Percentiles rank a stretch among this genome's conserved stretches.
Conservation (phyloP, 2,113 vertebrate genomes). For the Tinamus guttatus region DNA sequence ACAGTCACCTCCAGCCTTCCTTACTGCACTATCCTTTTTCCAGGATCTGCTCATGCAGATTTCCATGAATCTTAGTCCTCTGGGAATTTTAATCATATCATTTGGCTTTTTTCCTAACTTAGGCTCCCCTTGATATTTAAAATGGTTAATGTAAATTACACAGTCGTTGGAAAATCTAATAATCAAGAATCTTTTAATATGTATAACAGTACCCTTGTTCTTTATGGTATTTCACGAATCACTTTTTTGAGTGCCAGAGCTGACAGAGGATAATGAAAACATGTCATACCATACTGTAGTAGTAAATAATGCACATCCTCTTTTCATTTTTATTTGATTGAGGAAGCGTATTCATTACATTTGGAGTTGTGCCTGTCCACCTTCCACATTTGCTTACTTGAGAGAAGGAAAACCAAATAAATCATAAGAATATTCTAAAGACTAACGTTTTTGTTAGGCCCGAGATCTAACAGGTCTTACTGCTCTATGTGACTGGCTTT, state of each 20-base stretch:
- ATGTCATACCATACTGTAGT: background rate
- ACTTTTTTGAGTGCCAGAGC: background rate
- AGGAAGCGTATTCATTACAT: slow-evolving; percentile 48
- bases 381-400: background rate
- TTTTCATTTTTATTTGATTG: slow-evolving; percentile 63
- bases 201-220: background rate
- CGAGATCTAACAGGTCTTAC: background rate
- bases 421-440: background rate
- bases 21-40: background rate
- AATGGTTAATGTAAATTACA: background rate
- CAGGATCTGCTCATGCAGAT: background rate
- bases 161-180: background rate
- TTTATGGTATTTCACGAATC: background rate
- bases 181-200: background rate
- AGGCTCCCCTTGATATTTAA: background rate
- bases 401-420: background rate
- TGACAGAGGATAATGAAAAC: slow-evolving; percentile 4
- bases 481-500: background rate
- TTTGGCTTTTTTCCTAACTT: background rate
- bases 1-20: background rate
- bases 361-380: background rate
- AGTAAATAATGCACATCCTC: slow-evolving; percentile 56
- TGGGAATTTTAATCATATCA: background rate
- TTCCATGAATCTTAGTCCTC: background rate
- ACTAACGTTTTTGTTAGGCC: background rate